A percentile compares a stretch with the other conserved stretches of the same genome.
These are phyloP conservation scores for Abrostola tripartita DNA, from an alignment of 2,888 invertebrate genomes.

Conservation along the genomic window DNA sequence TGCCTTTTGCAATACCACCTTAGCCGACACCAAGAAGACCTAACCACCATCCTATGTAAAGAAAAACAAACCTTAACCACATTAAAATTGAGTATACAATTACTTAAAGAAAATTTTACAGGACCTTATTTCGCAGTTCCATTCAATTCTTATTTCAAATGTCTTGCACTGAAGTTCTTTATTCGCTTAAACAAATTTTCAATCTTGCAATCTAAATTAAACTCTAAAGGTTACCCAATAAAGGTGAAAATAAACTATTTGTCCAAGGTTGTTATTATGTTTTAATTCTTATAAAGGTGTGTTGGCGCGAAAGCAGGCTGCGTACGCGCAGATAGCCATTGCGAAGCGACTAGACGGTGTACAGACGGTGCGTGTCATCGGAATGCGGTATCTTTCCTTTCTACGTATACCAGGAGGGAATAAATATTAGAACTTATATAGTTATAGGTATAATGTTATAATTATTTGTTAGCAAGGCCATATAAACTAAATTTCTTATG, in stretches of 20 bases:
- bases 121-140: slow-evolving; percentile 17
- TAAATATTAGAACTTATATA: slow-evolving; percentile 26
- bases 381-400: slow-evolving; percentile 53
- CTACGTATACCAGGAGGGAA: slow-evolving; percentile 31
- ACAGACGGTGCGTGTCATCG: slow-evolving; percentile 71
- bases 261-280: slow-evolving; percentile 28
- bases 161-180: slow-evolving; percentile 26
- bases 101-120: background rate
- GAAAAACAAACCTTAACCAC: slow-evolving; percentile 19
- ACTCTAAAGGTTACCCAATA: background rate
- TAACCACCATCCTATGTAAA: slow-evolving; percentile 15
- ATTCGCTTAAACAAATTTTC: slow-evolving; percentile 24
- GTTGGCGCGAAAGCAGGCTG: slow-evolving; percentile 68
- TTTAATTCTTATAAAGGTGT: slow-evolving; percentile 18
- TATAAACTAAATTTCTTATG: too few species aligned
- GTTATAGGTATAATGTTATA: slow-evolving; percentile 17
- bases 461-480: background rate
- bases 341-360: slow-evolving; percentile 75
- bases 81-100: background rate
- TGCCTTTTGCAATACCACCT: slow-evolving; percentile 65
- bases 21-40: slow-evolving; percentile 12
- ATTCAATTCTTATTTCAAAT: slow-evolving; percentile 49
- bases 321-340: slow-evolving; percentile 72
- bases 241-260: slow-evolving; percentile 39
- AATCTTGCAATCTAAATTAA: background rate